Evolutionary conservation across 1,140 invertebrate genomes (phyloP), one percentile per base, ranked within the genome.

Genomic region (Drosophila sp.): DNA sequence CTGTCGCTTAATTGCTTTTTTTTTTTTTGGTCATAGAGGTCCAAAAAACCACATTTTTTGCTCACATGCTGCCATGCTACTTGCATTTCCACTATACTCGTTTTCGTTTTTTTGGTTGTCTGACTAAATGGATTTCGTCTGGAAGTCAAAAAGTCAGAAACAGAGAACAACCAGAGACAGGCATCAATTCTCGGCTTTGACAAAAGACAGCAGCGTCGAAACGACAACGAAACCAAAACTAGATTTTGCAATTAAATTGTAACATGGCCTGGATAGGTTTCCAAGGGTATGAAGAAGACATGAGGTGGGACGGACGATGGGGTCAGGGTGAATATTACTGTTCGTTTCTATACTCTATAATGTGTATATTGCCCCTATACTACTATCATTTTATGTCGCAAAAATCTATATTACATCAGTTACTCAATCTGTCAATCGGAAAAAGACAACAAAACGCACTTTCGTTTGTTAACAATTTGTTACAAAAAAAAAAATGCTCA

Each of bases 171-270:
- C 29, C 33, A 63, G 66, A 50, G 55, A 7, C 30, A 35, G 27
- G 30, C 71, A 76, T 80, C 77, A 76, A 79, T 70, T 79, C 47
- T 41, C 60, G 63, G 29, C 60, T 50, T 50, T 50, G 74, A 47
- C 63, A 79, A 75, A 63, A 64, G 72, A 69, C 60, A 80, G 27
- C 62, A 65, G 44, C 25, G 23, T 41, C 27, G 35, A 23, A 62
- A 29, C 57, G 54, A 61, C 69, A 70, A 47, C 73, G 60, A 72
- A 84, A 76, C 73, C 72, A 62, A 76, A 83, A 80, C 72, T 76
- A 57, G 69, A 66, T 67, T 80, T 84, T 79, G 72, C 81, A 83
- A 85, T 83, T 83, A 80, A 84, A 84, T 61, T 84, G 69, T 77
- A 80, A 54, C 80, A 60, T 76, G 35, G 38, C 8, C 47, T 54